Evolutionary conservation across 53 echinoderm and acorn worm genomes (phyloP).

Genomic region (Echinarachnius parma): DNA sequence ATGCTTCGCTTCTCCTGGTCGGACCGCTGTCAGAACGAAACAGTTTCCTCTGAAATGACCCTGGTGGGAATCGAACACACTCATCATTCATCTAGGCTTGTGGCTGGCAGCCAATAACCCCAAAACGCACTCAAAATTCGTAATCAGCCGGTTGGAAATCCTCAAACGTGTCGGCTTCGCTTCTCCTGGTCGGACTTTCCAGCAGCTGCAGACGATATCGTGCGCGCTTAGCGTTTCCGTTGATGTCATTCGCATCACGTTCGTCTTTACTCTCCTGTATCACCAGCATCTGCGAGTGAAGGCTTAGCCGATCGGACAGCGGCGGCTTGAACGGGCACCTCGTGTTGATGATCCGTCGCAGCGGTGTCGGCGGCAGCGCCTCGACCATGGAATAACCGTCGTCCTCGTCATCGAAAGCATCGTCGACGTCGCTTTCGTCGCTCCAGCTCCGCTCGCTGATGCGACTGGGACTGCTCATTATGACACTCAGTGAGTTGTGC

Average conservation of each 20-base stretch:
- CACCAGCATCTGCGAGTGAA: slow-evolving; percentile 20
- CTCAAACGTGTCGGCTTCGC: slow-evolving; percentile 23
- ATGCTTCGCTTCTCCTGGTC: too few species aligned
- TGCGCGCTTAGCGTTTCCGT: neutral
- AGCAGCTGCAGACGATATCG: slow-evolving; percentile 9
- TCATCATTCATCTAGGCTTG: too few species aligned
- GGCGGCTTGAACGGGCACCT: slow-evolving; percentile 20
- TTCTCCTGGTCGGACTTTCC: slow-evolving; percentile 13
- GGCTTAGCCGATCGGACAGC: slow-evolving; percentile 21
- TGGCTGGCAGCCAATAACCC: too few species aligned
- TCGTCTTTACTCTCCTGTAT: slow-evolving; percentile 16
- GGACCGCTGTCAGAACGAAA: too few species aligned
- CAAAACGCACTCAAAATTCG: slow-evolving; percentile 4
- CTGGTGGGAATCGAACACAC: too few species aligned
- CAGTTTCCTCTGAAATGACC: too few species aligned
- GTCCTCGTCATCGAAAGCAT: slow-evolving; percentile 2
- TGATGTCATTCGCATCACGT: slow-evolving; percentile 6
- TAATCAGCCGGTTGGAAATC: slow-evolving; percentile 27
- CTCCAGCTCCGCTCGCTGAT: slow-evolving; percentile 16
- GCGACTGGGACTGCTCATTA: neutral
- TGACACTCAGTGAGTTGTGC: neutral
- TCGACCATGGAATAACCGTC: slow-evolving; percentile 13
- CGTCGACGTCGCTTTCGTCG: neutral
- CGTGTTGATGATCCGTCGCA: slow-evolving; percentile 20
- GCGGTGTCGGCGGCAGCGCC: slow-evolving; percentile 36